Evolutionary conservation across 2,113 vertebrate species (phyloP).

Genomic region (Brachirus orientalis): DNA sequence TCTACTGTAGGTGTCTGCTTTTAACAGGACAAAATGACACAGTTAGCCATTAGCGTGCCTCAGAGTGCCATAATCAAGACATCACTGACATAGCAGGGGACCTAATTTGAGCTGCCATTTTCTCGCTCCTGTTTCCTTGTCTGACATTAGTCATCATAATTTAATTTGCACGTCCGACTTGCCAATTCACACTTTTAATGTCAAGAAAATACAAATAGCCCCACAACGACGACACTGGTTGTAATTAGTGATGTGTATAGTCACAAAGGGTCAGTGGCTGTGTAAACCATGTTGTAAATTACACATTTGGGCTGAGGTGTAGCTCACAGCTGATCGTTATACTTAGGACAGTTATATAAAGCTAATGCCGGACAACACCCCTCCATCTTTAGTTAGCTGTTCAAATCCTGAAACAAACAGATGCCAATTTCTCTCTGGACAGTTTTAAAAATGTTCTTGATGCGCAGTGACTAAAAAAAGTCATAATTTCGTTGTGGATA

Average conservation of each 20-base stretch:
- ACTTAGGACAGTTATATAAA: constrained; percentile 7
- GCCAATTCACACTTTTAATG: constrained; percentile 45
- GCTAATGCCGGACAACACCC: no score
- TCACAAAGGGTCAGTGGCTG: constrained; percentile 35
- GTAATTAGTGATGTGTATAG: constrained; percentile 52
- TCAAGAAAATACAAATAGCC: constrained; percentile 46
- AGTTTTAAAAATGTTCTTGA: neutral
- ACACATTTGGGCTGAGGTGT: constrained; percentile 41
- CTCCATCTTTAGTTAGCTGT: constrained; percentile 33
- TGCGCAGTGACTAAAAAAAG: constrained; percentile 18
- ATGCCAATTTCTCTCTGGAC: constrained; percentile 34
- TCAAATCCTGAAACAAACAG: constrained; percentile 31
- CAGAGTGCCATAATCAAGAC: constrained; percentile 6
- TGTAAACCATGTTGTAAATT: constrained; percentile 52
- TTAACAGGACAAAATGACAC: constrained; percentile 52
- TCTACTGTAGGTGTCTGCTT: constrained; percentile 96
- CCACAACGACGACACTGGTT: constrained; percentile 38
- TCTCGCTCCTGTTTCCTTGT: constrained; percentile 24
- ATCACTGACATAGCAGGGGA: constrained; percentile 18
- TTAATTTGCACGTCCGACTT: constrained; percentile 59
- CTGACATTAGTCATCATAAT: constrained; percentile 37
- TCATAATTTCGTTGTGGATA: neutral
- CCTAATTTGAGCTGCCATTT: constrained; percentile 36
- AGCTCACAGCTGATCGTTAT: constrained; percentile 16
- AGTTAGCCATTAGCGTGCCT: constrained; percentile 50